These are phyloP conservation scores for Muntiacus muntjak DNA, from an alignment of 2,113 vertebrate species.

Conservation along the genomic window DNA sequence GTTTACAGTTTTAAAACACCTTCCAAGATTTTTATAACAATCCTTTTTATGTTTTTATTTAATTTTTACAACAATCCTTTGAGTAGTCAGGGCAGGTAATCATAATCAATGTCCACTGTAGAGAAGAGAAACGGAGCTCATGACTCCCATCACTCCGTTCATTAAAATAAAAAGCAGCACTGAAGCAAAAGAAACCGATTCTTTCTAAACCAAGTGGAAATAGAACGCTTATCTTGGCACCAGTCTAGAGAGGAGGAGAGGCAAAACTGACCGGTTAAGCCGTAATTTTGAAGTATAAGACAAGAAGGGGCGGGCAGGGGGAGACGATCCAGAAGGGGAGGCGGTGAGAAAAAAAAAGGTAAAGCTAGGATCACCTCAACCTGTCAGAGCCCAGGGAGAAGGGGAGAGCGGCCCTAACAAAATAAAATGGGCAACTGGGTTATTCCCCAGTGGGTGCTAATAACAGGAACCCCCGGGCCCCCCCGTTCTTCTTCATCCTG, in stretches of 20 bases:
- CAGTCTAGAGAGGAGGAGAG: not conserved
- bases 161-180: not conserved
- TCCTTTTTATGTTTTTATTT: not conserved
- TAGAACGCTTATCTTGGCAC: not conserved
- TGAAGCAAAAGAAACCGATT: not conserved
- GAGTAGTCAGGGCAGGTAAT: not conserved
- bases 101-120: not conserved
- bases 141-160: not conserved
- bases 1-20: not conserved
- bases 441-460: not conserved
- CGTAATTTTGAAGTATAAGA: not conserved
- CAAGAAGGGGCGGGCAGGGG: accelerated
- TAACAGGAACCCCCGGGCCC: not conserved
- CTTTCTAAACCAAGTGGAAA: not conserved
- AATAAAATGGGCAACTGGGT: not conserved
- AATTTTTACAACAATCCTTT: not conserved
- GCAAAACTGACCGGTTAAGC: not conserved
- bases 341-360: not conserved
- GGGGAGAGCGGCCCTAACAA: too few species aligned
- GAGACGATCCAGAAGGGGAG: not conserved
- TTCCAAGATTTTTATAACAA: not conserved
- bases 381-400: not conserved
- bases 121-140: not conserved
- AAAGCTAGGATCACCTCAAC: not conserved
- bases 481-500: not conserved